Percentiles rank a stretch among this genome's conserved stretches.
Conservation (phyloP, 2,888 invertebrate species). For the Pheosia tremula region DNA sequence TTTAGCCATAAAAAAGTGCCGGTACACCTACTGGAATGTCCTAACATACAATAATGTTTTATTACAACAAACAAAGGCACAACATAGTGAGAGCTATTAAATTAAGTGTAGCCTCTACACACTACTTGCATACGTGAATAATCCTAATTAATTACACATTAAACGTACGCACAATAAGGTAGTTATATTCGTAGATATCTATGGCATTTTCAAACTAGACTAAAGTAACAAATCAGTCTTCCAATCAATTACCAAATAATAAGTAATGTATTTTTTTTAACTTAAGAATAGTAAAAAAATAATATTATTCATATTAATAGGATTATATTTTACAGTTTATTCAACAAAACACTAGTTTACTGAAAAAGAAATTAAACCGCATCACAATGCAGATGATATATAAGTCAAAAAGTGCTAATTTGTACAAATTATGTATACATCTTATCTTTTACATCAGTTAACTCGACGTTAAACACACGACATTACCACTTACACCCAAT, state of each 20-base stretch:
- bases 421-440: conserved; percentile 26
- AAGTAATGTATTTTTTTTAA: conserved; percentile 68
- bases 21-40: conserved; percentile 76
- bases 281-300: conserved; percentile 53
- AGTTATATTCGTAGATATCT: conserved; percentile 67
- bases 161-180: conserved; percentile 63
- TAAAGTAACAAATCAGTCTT: conserved; percentile 85
- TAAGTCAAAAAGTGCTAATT: conserved; percentile 34
- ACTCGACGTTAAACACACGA: conserved; percentile 20
- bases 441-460: conserved; percentile 23
- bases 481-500: conserved; percentile 17
- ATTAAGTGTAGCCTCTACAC: conserved; percentile 65
- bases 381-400: conserved; percentile 14
- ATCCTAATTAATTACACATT: conserved; percentile 60
- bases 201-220: conserved; percentile 85
- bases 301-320: conserved; percentile 27
- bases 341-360: background rate
- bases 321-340: conserved; percentile 21
- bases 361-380: background rate
- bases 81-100: conserved; percentile 68
- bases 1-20: conserved; percentile 47
- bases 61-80: conserved; percentile 80
- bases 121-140: conserved; percentile 55
- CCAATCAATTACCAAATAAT: conserved; percentile 77
- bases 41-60: conserved; percentile 58